Conservation (phyloP, 2,797 vertebrate species). For the Discoglossus pictus region DNA sequence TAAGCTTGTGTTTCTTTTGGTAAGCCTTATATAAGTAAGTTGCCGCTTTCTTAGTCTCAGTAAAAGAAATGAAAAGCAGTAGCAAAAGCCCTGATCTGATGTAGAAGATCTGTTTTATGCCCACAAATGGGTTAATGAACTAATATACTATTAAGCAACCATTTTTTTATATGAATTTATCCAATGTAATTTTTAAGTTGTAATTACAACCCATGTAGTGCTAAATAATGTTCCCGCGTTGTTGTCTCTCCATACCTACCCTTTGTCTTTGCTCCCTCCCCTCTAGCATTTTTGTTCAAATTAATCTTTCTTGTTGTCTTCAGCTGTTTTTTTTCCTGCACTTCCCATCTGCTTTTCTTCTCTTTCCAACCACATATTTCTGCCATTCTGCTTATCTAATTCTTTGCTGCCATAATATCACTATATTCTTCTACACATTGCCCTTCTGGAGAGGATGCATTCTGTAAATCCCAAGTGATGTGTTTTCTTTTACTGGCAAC, state of each 20-base stretch:
- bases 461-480: too few species aligned
- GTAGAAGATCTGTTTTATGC: too few species aligned
- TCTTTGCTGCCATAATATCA: constrained; percentile 7
- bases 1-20: too few species aligned
- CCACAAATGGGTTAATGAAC: too few species aligned
- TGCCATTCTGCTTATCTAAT: constrained; percentile 28
- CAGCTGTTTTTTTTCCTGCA: constrained; percentile 43
- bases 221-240: constrained; percentile 12
- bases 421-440: background rate
- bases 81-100: too few species aligned
- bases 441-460: too few species aligned
- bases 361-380: constrained; percentile 33
- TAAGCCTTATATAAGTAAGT: too few species aligned
- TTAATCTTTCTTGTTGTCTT: constrained; percentile 49
- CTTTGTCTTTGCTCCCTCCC: constrained; percentile 28
- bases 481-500: too few species aligned
- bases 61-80: too few species aligned
- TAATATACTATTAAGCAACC: background rate
- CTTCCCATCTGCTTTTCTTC: constrained; percentile 47
- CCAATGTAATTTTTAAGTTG: constrained; percentile 1
- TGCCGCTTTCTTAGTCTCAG: too few species aligned
- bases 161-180: background rate
- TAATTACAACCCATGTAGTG: constrained; percentile 11
- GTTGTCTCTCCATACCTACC: constrained; percentile 26
- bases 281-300: constrained; percentile 39